Conservation (phyloP, 2,888 invertebrate genomes). For the Caradrina clavipalpis region DNA sequence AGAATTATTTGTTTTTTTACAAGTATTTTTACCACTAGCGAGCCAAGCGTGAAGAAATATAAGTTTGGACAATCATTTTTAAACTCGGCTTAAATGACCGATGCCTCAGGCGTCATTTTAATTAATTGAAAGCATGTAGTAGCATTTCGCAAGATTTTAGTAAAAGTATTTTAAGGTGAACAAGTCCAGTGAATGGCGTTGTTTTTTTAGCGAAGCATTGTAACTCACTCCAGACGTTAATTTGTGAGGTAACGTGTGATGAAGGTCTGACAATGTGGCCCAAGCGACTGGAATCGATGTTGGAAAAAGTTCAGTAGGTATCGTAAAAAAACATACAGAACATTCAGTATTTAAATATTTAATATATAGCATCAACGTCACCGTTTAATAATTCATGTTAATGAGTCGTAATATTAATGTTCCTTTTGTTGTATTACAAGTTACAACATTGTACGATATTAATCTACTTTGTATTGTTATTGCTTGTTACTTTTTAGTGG, state of each 20-base stretch:
- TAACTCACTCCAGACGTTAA: conserved; percentile 51
- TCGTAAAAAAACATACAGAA: neutral
- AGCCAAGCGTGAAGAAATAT: conserved; percentile 16
- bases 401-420: conserved; percentile 28
- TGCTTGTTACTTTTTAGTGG: conserved; percentile 9
- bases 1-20: conserved; percentile 1
- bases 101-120: conserved; percentile 45
- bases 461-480: conserved; percentile 25
- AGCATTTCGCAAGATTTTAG: conserved; percentile 35
- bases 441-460: conserved; percentile 17
- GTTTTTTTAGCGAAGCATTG: conserved; percentile 55
- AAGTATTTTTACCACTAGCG: neutral
- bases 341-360: conserved; percentile 20
- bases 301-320: conserved; percentile 23
- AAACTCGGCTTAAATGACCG: conserved; percentile 17
- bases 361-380: neutral
- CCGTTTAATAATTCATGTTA: conserved; percentile 25
- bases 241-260: conserved; percentile 59
- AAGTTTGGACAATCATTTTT: conserved; percentile 22
- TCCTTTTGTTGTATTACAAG: conserved; percentile 11
- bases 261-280: conserved; percentile 61
- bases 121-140: conserved; percentile 47
- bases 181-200: conserved; percentile 45
- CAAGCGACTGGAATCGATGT: conserved; percentile 41
- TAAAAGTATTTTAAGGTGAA: conserved; percentile 59